Evolutionary conservation across 2,888 invertebrate genomes (phyloP).

Genomic region (Conomelus anceps): DNA sequence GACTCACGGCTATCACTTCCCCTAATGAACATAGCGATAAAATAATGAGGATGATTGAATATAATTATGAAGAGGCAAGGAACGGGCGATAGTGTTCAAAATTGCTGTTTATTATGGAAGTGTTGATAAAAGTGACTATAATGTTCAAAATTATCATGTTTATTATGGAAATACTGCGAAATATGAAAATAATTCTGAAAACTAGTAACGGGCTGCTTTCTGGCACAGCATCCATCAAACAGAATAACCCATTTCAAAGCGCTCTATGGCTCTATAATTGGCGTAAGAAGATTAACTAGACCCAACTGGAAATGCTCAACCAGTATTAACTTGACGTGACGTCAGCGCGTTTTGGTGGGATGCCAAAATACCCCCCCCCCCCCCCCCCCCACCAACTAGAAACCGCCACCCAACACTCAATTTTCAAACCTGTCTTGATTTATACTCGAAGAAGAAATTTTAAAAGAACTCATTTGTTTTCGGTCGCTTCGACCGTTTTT

Average conservation of each 20-base stretch:
- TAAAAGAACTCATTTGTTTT: neutral
- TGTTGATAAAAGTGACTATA: neutral
- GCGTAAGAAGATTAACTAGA: neutral
- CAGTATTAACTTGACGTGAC: neutral
- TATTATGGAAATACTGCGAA: neutral
- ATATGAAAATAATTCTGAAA: too few species aligned
- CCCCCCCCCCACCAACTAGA: neutral
- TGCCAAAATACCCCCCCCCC: neutral
- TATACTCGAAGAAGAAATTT: neutral
- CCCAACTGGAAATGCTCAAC: neutral
- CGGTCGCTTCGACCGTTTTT: neutral
- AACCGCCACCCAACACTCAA: neutral
- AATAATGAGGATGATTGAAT: too few species aligned
- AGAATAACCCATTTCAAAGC: neutral
- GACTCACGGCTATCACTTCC: too few species aligned
- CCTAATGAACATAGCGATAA: too few species aligned
- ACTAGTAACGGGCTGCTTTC: neutral
- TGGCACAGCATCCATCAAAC: neutral
- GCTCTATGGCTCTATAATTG: too few species aligned
- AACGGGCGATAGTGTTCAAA: neutral
- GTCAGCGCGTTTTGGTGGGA: neutral
- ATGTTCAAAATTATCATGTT: neutral
- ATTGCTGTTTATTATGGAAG: neutral
- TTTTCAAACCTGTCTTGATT: neutral
- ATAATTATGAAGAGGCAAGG: neutral